A percentile compares a stretch with the other conserved stretches of the same genome.
phyloP scores from a whole-genome alignment of 92 coral and sea anemone genomes.

The Montipora capitata region DNA sequence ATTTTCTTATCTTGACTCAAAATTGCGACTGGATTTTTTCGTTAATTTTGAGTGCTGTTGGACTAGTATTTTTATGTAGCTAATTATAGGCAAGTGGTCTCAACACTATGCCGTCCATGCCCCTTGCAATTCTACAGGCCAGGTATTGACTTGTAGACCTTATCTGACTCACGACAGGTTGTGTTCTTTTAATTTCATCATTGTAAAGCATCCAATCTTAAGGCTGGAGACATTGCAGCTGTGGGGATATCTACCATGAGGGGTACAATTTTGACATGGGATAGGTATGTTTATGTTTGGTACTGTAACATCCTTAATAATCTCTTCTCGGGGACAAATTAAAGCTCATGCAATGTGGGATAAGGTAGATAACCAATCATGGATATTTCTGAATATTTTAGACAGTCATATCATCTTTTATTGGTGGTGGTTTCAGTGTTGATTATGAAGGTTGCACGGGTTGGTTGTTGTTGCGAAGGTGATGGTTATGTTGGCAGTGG shows the following conservation, averaged over 20 bases:
- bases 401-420: not conserved
- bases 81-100: too few species aligned
- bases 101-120: too few species aligned
- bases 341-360: not conserved
- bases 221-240: constrained; percentile 86
- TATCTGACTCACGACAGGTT: not conserved
- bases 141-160: not conserved
- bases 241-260: constrained; percentile 95
- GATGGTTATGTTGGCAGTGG: too few species aligned
- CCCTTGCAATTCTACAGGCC: too few species aligned
- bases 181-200: not conserved
- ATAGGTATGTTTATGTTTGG: constrained; percentile 69
- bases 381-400: too few species aligned
- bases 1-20: too few species aligned
- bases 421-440: not conserved
- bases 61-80: too few species aligned
- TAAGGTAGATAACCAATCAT: not conserved
- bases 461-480: too few species aligned
- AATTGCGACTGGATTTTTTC: too few species aligned
- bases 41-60: too few species aligned
- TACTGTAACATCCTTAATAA: too few species aligned
- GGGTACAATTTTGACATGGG: constrained; percentile 94
- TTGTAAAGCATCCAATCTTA: constrained; percentile 81
- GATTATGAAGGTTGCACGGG: not conserved
- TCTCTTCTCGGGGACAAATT: too few species aligned